A percentile compares a stretch with the other conserved stretches of the same genome.
Conservation (phyloP, 2,113 vertebrate genomes). For the Brachionichthys hirsutus region DNA sequence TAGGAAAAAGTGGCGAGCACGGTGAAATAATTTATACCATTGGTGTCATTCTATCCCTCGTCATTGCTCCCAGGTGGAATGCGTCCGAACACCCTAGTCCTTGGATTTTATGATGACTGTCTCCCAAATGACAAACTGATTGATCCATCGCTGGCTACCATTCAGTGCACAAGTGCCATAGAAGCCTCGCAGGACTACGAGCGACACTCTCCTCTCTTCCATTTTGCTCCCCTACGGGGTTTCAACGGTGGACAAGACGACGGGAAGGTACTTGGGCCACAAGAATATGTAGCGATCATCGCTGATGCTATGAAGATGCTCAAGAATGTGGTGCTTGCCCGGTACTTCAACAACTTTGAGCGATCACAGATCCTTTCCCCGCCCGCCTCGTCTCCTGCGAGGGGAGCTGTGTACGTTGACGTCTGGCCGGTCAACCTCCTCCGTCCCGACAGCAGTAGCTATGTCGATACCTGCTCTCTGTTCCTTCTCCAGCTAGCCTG, state of each 20-base stretch:
- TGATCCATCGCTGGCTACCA: slow-evolving; percentile 53
- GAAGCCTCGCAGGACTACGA: slow-evolving; percentile 18
- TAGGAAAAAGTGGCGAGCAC: background rate
- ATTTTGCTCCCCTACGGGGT: slow-evolving; percentile 74
- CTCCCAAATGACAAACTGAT: slow-evolving; percentile 77
- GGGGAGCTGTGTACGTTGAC: slow-evolving; percentile 78
- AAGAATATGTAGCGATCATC: slow-evolving; percentile 86
- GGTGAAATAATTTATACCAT: background rate
- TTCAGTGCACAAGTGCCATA: slow-evolving; percentile 20
- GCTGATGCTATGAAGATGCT: slow-evolving; percentile 90
- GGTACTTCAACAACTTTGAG: slow-evolving; percentile 83
- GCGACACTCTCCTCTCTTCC: slow-evolving; percentile 48
- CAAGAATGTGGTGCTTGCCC: slow-evolving; percentile 86
- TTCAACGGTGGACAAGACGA: slow-evolving; percentile 17
- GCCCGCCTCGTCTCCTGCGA: slow-evolving; percentile 23
- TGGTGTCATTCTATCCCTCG: background rate
- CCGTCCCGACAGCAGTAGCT: slow-evolving; percentile 85
- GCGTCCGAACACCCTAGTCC: slow-evolving; percentile 89
- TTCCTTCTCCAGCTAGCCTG: slow-evolving; percentile 92
- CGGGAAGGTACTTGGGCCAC: slow-evolving; percentile 74
- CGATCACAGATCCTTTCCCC: slow-evolving; percentile 61
- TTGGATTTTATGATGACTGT: slow-evolving; percentile 85
- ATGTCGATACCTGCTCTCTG: slow-evolving; percentile 89
- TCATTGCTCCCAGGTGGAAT: slow-evolving; percentile 81
- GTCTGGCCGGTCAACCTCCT: slow-evolving; percentile 90